Evolutionary conservation across 2,797 vertebrate genomes (phyloP), one percentile per base, ranked within the genome.

Genomic region (Muscicapa striata): DNA sequence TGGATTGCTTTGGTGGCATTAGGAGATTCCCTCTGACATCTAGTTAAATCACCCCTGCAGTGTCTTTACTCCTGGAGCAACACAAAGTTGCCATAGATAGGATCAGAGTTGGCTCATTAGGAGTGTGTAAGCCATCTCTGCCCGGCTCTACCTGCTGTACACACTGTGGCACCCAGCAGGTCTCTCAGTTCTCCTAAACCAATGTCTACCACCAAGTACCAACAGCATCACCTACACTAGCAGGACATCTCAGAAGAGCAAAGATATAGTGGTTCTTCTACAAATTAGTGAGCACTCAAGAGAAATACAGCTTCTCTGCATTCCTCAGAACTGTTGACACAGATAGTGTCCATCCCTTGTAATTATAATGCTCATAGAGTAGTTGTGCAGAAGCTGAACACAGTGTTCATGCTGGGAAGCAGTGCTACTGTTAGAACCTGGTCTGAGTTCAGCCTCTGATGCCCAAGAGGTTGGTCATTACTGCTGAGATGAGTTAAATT

Each of bases 101-200:
- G 49, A 92, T 91, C 93, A 38, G 85, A 67, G 52, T 2, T 94
- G 95, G 64, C 63, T 93, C 64, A 34, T 79, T n/a, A 46, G 59
- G 26, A 40, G 38, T 34, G 49, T 82, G 32, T 76, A 36, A 92
- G 41, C 32, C 93, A 41, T 84, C 95, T 68, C 63, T 91, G 76
- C 61, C 54, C 0, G 0, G 15, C 77, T 87, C 74, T 90, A 38
- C 76, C 48, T 84, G 59, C 69, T 24, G 11, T 77, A 67, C 48
- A 49, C 58, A 14, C 40, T 5, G 0, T 36, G 87, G 49, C 46
- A 85, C 46, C 45, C 79, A 79, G 76, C 21, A 30, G 34, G 17
- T 76, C 45, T 59, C 30, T 76, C 57, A n/a, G 24, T 75, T 79
- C 66, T 58, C 73, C 73, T 82, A 57, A 81, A 34, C 32, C 38